These are phyloP conservation scores for Fistularia commersonii DNA, from an alignment of 2,797 vertebrate genomes.

Conservation along the genomic window DNA sequence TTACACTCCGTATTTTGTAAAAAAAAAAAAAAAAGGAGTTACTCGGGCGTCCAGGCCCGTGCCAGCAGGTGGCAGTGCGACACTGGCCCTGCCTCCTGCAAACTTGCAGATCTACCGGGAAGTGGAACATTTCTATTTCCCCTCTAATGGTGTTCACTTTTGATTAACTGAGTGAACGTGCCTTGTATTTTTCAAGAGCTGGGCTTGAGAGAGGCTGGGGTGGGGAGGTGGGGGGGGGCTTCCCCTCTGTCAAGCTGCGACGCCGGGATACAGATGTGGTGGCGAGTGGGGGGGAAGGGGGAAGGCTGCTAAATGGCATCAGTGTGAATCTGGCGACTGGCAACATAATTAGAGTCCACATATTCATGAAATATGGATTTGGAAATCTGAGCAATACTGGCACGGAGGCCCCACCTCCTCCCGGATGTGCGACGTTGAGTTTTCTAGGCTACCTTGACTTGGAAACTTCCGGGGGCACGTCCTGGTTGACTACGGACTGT, in stretches of 20 bases:
- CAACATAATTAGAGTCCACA: slow-evolving; percentile 47
- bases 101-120: slow-evolving; percentile 24
- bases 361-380: slow-evolving; percentile 56
- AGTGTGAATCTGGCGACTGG: slow-evolving; percentile 27
- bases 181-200: slow-evolving; percentile 47
- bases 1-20: not conserved
- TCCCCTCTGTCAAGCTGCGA: slow-evolving; percentile 26
- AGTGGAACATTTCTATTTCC: slow-evolving; percentile 44
- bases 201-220: slow-evolving; percentile 15
- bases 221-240: slow-evolving; percentile 2
- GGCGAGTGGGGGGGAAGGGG: not conserved
- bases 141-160: slow-evolving; percentile 55
- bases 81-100: slow-evolving; percentile 6
- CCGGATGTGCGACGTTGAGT: not conserved
- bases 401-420: slow-evolving; percentile 14
- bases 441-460: slow-evolving; percentile 30
- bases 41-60: no score
- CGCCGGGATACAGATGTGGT: slow-evolving; percentile 25
- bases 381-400: slow-evolving; percentile 21
- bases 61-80: slow-evolving; percentile 3
- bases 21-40: not conserved
- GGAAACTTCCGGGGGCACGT: slow-evolving; percentile 36
- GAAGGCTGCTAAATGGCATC: slow-evolving; percentile 40
- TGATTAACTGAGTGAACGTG: slow-evolving; percentile 44
- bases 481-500: slow-evolving; percentile 39